Evolutionary conservation across 37 sponge, comb jelly and placozoan genomes (phyloP), one percentile per base, ranked within the genome.

Genomic region (Lycopodina hypogea): DNA sequence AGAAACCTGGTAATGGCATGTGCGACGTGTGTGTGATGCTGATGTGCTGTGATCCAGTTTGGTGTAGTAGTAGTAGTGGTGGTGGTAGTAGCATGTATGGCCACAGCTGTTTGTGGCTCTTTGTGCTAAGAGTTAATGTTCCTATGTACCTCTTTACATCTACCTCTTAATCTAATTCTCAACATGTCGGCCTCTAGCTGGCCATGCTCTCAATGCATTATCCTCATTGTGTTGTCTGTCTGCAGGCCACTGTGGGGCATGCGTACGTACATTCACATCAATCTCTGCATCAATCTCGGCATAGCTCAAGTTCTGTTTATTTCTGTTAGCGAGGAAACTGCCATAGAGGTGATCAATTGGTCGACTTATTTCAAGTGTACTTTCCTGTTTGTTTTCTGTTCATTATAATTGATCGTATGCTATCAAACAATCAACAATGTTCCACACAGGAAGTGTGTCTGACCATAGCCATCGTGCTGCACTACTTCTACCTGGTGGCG

Each of bases 161-260:
- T n/a, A n/a, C n/a, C n/a, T 17, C 18, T 28, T 28, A 17, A 17
- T 59, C 12, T 59, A 26, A 59, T 71, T 21, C 1, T 71, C 42
- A 42, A 45, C 72, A 41, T 40, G 51, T 45, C n/a, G n/a, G n/a
- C n/a, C n/a, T n/a, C n/a, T n/a, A n/a, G n/a, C n/a, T n/a, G n/a
- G n/a, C n/a, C n/a, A n/a, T n/a, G n/a, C n/a, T n/a, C n/a, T 12
- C 41, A 24, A 23, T 9, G 28, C 28, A 23, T n/a, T n/a, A n/a
- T n/a, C n/a, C n/a, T n/a, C n/a, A n/a, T n/a, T n/a, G n/a, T n/a
- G n/a, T 45, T 42, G 4, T 21, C 23, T 68, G 7, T 34, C 14
- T 75, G 9, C 71, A 87, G 82, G 68, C 0, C 79, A 24, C 75
- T 90, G 67, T 90, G 91, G 91, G 72, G 83, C 38, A 80, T 90